Conservation (phyloP, 2,888 invertebrate species). For the Himalopsyche japonica region DNA sequence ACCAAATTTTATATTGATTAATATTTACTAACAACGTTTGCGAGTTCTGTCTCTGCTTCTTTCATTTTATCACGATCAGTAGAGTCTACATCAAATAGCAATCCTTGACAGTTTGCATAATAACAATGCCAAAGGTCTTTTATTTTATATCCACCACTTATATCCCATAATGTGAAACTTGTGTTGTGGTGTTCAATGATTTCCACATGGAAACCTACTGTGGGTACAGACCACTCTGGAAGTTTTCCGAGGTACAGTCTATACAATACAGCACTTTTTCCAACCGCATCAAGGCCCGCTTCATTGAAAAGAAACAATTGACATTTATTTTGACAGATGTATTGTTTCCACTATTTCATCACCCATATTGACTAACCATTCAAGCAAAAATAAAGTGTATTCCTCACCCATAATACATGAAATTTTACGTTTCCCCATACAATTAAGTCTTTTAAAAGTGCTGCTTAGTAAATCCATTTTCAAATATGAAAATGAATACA, state of each 20-base stretch:
- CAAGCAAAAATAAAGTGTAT: too few relatives aligned
- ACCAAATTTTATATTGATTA: neutral
- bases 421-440: neutral
- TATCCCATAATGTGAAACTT: slow-evolving; percentile 99
- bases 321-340: too few relatives aligned
- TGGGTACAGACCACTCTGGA: slow-evolving; percentile 93
- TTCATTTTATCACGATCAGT: slow-evolving; percentile 93
- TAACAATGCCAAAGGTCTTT: slow-evolving; percentile 98
- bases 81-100: slow-evolving; percentile 97
- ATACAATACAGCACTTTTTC: slow-evolving; percentile 97
- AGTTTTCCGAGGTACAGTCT: slow-evolving; percentile 97
- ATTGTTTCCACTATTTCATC: too few relatives aligned
- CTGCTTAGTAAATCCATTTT: too few relatives aligned
- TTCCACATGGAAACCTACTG: slow-evolving; percentile 98
- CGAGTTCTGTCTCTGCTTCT: slow-evolving; percentile 90
- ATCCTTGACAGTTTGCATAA: slow-evolving; percentile 95
- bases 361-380: too few relatives aligned
- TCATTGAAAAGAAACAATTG: slow-evolving; percentile 43
- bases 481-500: too few relatives aligned
- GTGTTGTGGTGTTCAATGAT: slow-evolving; percentile 99
- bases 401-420: too few relatives aligned
- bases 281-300: slow-evolving; percentile 97
- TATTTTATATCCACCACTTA: slow-evolving; percentile 98
- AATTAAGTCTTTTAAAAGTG: neutral
- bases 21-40: slow-evolving; percentile 74